A percentile compares a stretch with the other conserved stretches of the same genome.
Evolutionary conservation across 1,140 invertebrate species (phyloP).

Genomic region (Drosophila willistoni): DNA sequence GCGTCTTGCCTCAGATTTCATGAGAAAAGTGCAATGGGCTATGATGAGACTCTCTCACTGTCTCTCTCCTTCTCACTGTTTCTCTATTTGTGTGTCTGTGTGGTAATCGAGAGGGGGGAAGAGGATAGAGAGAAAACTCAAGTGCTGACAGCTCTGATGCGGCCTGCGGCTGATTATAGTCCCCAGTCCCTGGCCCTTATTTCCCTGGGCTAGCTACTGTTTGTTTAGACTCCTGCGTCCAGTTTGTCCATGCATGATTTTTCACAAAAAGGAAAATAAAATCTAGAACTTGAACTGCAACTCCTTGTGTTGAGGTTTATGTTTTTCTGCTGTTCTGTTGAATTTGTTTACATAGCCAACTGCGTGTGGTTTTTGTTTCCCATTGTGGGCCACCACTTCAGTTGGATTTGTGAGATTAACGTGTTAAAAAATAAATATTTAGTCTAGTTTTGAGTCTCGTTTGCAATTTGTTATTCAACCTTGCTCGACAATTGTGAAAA

Average conservation of each 20-base stretch:
- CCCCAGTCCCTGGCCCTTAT: not conserved
- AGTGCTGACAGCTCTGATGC: constrained; percentile 69
- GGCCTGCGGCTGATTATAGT: constrained; percentile 69
- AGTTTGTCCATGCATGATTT: constrained; percentile 37
- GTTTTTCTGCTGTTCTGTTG: constrained; percentile 48
- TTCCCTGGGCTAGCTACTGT: constrained; percentile 62
- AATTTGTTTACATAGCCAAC: constrained; percentile 69
- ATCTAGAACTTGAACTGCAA: constrained; percentile 45
- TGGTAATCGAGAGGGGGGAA: constrained; percentile 31
- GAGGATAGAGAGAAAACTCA: constrained; percentile 40
- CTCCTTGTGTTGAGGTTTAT: constrained; percentile 44
- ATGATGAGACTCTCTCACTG: constrained; percentile 23
- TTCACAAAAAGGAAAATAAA: constrained; percentile 17
- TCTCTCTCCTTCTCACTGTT: not conserved
- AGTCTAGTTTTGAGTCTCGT: constrained; percentile 73
- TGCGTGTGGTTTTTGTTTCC: constrained; percentile 58
- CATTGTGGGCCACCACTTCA: constrained; percentile 61
- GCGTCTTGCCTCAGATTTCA: constrained; percentile 60
- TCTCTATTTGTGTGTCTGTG: not conserved
- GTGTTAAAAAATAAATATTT: constrained; percentile 81
- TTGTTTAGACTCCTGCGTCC: constrained; percentile 77
- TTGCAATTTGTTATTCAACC: constrained; percentile 66
- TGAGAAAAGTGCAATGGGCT: constrained; percentile 52
- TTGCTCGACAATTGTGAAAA: constrained; percentile 61
- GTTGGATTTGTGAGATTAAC: constrained; percentile 77